phyloP scores from a whole-genome alignment of 2,113 vertebrate species.

The Lepisosteus oculatus region DNA sequence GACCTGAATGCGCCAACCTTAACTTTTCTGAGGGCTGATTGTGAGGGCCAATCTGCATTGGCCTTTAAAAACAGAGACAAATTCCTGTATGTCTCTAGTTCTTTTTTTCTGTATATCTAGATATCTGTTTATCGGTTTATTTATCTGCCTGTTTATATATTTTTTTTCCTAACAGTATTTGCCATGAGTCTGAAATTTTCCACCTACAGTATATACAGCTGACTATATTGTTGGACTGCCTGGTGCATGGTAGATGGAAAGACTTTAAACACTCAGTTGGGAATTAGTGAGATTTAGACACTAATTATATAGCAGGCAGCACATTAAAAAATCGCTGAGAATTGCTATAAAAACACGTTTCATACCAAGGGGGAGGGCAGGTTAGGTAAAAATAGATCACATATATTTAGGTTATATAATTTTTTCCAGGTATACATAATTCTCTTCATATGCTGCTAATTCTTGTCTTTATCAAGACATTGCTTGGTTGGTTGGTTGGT shows the following conservation, averaged over 20 bases:
- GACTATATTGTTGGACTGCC: slow-evolving; percentile 20
- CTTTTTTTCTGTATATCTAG: too few relatives aligned
- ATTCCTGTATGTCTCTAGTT: too few relatives aligned
- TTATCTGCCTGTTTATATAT: neutral
- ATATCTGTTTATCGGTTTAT: neutral
- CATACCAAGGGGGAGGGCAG: neutral
- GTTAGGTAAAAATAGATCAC: slow-evolving; percentile 18
- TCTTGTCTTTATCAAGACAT: neutral
- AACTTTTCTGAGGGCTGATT: too few relatives aligned
- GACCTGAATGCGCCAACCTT: too few relatives aligned
- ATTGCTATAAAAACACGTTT: slow-evolving; percentile 26
- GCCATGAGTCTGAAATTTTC: neutral
- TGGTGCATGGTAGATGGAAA: slow-evolving; percentile 40
- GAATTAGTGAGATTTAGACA: slow-evolving; percentile 40
- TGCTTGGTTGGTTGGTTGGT: neutral
- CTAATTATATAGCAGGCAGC: slow-evolving; percentile 50
- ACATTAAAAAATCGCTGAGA: slow-evolving; percentile 37
- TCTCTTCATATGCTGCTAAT: neutral
- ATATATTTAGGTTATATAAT: slow-evolving; percentile 20
- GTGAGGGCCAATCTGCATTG: too few relatives aligned
- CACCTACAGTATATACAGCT: neutral
- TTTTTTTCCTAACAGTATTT: neutral
- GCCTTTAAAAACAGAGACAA: too few relatives aligned
- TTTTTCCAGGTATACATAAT: slow-evolving; percentile 21
- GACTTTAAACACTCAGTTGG: slow-evolving; percentile 44